Base-by-base conservation (phyloP, 2,113 vertebrate species). In the Ictalurus furcatus region DNA sequence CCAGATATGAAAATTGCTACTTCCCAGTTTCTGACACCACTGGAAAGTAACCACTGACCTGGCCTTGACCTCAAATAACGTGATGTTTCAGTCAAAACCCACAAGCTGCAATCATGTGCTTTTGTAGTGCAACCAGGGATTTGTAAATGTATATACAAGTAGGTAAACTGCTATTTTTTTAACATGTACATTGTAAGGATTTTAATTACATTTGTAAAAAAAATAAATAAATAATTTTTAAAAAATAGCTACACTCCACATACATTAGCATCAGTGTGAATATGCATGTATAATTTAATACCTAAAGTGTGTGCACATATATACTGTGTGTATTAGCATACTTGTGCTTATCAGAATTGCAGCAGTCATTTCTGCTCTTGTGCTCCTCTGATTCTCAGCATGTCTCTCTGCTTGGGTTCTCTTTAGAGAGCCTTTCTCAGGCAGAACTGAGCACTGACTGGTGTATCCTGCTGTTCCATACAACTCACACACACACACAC, bases 351-450 rank as follows among this genome's bases (percentile, higher is more conserved):
- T 78, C 81, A 85, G 81, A 76, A 76, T 44, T 6, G 67, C 74
- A 82, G 74, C 84, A 86, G 84, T 28, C 78, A 58, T 58, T 88
- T 88, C 69, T 88, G 56, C 25, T 30, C 82, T 84, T 58, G 56
- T 84, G 81, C 87, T 88, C 54, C 87, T 76, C 87, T 88, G 81
- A 88, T 85, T 59, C 87, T 63, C 87, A 71, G 87, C 65, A 71
- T 88, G 87, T 73, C 48, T 73, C 87, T 88, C 74, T 84, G 87
- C 65, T 73, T 88, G 87, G 25, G 58, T 84, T 23, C 69, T 84
- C 56, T 88, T 88, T 63, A 84, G 87, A 88, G 69, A 84, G 81
- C 21, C 28, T 76, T 40, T 84, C 40, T 84, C 69, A 76, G 56
- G 81, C 81, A 84, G 81, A 84, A 74, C 78, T 81, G 65, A 84